Conservation (phyloP, 2,113 vertebrate genomes). For the Pao palembangensis region DNA sequence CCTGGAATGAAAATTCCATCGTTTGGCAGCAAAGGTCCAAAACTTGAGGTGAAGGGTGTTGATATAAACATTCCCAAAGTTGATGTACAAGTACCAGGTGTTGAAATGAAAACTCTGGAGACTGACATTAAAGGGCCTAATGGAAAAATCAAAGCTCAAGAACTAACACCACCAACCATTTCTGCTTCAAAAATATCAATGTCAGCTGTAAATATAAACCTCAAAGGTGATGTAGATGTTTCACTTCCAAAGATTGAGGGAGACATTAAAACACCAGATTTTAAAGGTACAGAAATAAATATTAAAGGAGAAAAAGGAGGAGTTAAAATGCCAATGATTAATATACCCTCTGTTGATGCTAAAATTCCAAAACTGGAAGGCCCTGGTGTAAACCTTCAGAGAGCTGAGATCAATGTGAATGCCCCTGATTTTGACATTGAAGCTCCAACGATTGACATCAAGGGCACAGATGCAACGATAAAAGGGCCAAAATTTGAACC, state of each 20-base stretch:
- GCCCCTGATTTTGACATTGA: slow-evolving; percentile 10
- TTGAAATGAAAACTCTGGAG: slow-evolving; percentile 7
- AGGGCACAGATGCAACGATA: neutral
- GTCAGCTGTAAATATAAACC: neutral
- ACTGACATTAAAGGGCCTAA: neutral
- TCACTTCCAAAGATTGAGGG: slow-evolving; percentile 8
- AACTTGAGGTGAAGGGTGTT: slow-evolving; percentile 10
- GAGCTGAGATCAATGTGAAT: slow-evolving; percentile 8
- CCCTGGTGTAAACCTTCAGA: neutral
- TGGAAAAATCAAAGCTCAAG: neutral
- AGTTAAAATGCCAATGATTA: slow-evolving; percentile 6
- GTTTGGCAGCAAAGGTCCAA: neutral
- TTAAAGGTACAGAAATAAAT: slow-evolving; percentile 40
- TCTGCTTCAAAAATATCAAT: neutral
- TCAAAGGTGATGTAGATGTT: slow-evolving; percentile 23
- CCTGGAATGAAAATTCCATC: no score
- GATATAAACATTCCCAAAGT: slow-evolving; percentile 19
- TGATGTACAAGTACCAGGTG: neutral
- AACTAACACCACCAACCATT: neutral
- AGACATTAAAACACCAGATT: neutral
- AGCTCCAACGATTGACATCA: slow-evolving; percentile 19
- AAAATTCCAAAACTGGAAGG: slow-evolving; percentile 7
- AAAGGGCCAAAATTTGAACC: slow-evolving; percentile 31
- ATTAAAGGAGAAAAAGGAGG: slow-evolving; percentile 20
- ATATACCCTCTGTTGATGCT: neutral